A percentile compares a stretch with the other conserved stretches of the same genome.
phyloP scores from a whole-genome alignment of 2,888 invertebrate genomes.

The Watsonalla cultraria region DNA sequence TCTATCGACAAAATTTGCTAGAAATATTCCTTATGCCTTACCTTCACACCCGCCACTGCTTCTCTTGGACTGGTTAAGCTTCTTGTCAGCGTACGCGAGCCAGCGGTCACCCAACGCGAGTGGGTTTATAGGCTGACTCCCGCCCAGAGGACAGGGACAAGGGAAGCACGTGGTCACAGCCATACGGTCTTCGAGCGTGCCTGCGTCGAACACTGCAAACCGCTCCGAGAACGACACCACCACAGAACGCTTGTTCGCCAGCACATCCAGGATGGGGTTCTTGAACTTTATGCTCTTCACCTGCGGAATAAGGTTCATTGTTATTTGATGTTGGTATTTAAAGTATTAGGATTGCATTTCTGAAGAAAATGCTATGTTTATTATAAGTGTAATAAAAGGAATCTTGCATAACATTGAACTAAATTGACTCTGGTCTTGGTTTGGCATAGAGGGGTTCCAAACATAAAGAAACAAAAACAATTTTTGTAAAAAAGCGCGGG shows the following conservation, averaged over 20 bases:
- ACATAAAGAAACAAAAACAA: too few relatives aligned
- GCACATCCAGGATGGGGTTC: conserved; percentile 91
- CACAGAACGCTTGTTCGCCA: conserved; percentile 92
- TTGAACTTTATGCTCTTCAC: conserved; percentile 95
- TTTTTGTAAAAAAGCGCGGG: too few relatives aligned
- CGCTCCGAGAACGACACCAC: conserved; percentile 93
- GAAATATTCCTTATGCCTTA: conserved; percentile 21
- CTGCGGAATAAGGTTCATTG: conserved; percentile 42
- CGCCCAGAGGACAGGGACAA: conserved; percentile 85
- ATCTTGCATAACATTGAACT: too few relatives aligned
- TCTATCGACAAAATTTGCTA: background rate
- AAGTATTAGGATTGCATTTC: background rate
- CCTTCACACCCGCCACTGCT: conserved; percentile 92
- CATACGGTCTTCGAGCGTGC: conserved; percentile 90
- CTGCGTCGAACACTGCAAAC: conserved; percentile 94
- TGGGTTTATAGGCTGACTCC: conserved; percentile 81
- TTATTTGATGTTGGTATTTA: background rate
- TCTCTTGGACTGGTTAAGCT: conserved; percentile 85
- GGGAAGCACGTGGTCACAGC: conserved; percentile 94
- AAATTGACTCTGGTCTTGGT: too few relatives aligned
- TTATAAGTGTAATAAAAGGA: too few relatives aligned
- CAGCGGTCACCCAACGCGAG: conserved; percentile 91
- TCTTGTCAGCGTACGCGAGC: conserved; percentile 92
- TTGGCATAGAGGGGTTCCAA: too few relatives aligned
- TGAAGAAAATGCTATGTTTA: too few relatives aligned